A percentile compares a stretch with the other conserved stretches of the same genome.
These are phyloP conservation scores for Chelonoidis abingdonii DNA, from an alignment of 2,113 vertebrate genomes.

Conservation along the genomic window DNA sequence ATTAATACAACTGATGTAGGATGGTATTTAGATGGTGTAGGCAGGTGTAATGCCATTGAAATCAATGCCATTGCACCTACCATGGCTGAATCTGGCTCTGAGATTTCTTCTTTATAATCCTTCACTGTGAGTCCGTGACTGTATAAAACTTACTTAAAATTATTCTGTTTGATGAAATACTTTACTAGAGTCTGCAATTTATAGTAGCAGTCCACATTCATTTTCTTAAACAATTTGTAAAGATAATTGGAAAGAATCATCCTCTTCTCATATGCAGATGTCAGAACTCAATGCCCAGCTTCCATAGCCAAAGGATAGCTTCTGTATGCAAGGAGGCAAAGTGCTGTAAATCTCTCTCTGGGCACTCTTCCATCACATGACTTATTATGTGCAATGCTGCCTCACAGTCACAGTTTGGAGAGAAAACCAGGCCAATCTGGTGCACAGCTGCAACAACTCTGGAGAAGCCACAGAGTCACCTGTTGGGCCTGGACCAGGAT, in stretches of 20 bases:
- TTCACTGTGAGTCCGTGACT: background rate
- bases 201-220: background rate
- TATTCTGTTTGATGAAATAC: background rate
- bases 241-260: background rate
- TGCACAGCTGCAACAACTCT: background rate
- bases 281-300: background rate
- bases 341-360: background rate
- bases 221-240: background rate
- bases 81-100: background rate
- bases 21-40: background rate
- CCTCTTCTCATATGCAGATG: background rate
- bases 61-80: background rate
- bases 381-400: background rate
- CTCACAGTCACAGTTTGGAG: background rate
- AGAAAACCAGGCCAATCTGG: background rate
- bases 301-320: background rate
- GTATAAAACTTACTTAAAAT: background rate
- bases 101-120: background rate
- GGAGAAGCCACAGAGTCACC: background rate
- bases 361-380: background rate
- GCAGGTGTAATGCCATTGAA: accelerated
- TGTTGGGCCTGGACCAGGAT: background rate
- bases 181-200: background rate
- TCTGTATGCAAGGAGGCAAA: background rate
- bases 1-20: background rate